Evolutionary conservation across 2,113 vertebrate genomes (phyloP).

Genomic region (Poecile atricapillus): DNA sequence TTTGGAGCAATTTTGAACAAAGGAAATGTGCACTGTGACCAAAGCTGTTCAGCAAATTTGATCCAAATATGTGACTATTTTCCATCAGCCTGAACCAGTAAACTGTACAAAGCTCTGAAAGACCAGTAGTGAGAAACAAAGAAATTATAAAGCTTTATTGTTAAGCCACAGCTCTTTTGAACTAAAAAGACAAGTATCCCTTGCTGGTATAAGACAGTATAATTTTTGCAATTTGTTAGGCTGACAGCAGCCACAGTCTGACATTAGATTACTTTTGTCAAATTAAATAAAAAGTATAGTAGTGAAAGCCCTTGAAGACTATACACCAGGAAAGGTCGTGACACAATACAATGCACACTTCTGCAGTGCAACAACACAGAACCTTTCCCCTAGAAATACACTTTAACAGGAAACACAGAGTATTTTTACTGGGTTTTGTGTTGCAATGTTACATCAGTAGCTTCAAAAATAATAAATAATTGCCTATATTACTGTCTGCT

Average conservation of each 20-base stretch:
- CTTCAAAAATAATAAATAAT: background rate
- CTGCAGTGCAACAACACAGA: background rate
- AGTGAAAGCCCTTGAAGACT: background rate
- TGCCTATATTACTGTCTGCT: constrained; percentile 13
- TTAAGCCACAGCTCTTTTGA: background rate
- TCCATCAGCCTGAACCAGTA: background rate
- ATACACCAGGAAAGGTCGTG: background rate
- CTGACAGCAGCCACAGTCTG: background rate
- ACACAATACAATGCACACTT: background rate
- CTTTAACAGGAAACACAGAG: constrained; percentile 22
- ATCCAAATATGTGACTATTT: background rate
- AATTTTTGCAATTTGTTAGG: background rate
- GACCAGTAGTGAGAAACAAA: background rate
- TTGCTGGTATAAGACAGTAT: background rate
- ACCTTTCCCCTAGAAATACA: constrained; percentile 22
- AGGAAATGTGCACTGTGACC: background rate
- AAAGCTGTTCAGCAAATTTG: background rate
- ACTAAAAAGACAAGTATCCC: background rate
- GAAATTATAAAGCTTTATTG: background rate
- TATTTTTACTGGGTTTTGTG: background rate
- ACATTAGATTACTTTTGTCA: background rate
- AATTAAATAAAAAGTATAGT: background rate
- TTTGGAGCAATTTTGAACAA: background rate
- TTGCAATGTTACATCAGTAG: background rate
- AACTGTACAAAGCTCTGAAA: background rate